Evolutionary conservation across 2,888 invertebrate species (phyloP).

Genomic region (Drosophila koepferae): DNA sequence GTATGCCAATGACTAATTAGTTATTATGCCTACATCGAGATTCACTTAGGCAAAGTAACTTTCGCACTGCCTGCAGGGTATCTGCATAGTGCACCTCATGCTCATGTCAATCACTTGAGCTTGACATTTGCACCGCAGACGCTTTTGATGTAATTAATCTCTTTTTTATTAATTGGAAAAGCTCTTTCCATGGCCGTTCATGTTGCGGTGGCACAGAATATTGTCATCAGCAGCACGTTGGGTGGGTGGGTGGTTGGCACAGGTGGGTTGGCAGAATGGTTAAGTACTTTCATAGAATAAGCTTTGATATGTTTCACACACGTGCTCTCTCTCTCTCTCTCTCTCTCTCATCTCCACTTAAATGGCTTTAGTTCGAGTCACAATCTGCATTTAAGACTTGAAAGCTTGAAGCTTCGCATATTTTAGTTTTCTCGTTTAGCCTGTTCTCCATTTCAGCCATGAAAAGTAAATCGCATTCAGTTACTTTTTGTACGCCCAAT

Average conservation of each 20-base stretch:
- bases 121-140: background rate
- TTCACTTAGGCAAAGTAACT: background rate
- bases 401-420: background rate
- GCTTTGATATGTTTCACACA: constrained; percentile 11
- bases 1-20: background rate
- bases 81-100: background rate
- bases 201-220: background rate
- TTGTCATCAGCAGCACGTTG: background rate
- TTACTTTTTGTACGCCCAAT: constrained; percentile 51
- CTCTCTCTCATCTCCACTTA: background rate
- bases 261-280: no score
- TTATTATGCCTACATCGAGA: background rate
- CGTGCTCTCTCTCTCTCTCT: background rate
- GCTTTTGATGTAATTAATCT: constrained; percentile 19
- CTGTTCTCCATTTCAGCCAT: constrained; percentile 19
- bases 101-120: background rate
- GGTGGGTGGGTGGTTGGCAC: background rate
- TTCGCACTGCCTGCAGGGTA: background rate
- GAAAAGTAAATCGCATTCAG: constrained; percentile 36
- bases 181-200: background rate
- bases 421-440: background rate
- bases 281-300: background rate
- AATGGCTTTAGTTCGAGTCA: constrained; percentile 35
- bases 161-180: constrained; percentile 22
- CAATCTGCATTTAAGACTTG: constrained; percentile 34